A percentile compares a stretch with the other conserved stretches of the same genome.
These are phyloP conservation scores for Archips xylosteana DNA, from an alignment of 2,888 invertebrate species.

Conservation along the genomic window DNA sequence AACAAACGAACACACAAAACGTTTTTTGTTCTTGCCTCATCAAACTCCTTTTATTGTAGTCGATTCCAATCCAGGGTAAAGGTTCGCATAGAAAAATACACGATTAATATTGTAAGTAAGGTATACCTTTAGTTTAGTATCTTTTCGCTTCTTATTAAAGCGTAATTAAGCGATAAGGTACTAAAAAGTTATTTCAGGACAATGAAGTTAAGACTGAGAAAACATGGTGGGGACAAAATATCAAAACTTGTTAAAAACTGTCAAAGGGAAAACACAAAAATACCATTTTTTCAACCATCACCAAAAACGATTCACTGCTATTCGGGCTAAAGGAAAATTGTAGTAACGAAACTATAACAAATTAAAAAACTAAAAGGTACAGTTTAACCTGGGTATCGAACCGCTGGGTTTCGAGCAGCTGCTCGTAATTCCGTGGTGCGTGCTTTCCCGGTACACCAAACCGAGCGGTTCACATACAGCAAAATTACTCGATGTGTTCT, in stretches of 20 bases:
- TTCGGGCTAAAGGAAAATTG: no score
- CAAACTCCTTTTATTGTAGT: conserved; percentile 86
- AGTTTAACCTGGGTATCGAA: no score
- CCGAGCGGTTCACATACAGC: no score
- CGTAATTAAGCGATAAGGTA: background rate
- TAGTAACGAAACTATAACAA: no score
- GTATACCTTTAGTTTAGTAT: background rate
- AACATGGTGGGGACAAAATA: background rate
- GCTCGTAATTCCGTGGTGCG: no score
- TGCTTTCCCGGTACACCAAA: no score
- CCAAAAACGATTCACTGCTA: background rate
- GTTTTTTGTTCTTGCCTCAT: conserved; percentile 86
- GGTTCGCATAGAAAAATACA: conserved; percentile 70
- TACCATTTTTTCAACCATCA: background rate
- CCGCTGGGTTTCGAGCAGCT: no score
- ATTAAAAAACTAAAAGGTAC: no score
- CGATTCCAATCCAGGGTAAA: conserved; percentile 57
- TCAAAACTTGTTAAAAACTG: background rate
- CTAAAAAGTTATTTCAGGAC: conserved; percentile 2
- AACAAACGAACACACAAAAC: conserved; percentile 47
- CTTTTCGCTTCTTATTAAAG: background rate
- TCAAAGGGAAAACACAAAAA: background rate
- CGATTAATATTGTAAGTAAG: conserved; percentile 58
- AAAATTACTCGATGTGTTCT: no score
- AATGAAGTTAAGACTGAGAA: background rate